A percentile compares a stretch with the other conserved stretches of the same genome.
Evolutionary conservation across 1,140 invertebrate species (phyloP).

Genomic region (Musca vetustissima): DNA sequence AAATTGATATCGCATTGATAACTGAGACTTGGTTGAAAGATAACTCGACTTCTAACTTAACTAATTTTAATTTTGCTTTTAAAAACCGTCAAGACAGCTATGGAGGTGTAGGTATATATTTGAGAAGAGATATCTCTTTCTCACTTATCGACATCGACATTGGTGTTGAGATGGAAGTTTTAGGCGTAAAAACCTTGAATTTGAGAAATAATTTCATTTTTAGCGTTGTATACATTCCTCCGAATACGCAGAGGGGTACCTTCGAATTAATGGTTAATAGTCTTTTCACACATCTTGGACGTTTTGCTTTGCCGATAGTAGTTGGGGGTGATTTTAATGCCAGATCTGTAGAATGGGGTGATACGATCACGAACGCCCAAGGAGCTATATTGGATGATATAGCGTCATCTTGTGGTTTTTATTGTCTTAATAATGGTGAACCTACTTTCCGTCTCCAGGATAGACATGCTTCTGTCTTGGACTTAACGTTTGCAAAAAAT

Average conservation of each 20-base stretch:
- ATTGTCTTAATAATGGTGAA: conserved; percentile 1
- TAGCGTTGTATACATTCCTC: too few species aligned
- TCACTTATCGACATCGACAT: background rate
- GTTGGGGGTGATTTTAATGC: background rate
- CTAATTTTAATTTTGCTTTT: conserved; percentile 3
- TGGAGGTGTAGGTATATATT: conserved; percentile 4
- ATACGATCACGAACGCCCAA: background rate
- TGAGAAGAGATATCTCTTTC: background rate
- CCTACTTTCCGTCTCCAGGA: background rate
- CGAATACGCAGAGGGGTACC: too few species aligned
- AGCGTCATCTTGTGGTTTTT: background rate
- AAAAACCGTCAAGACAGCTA: conserved; percentile 1
- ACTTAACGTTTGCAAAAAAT: background rate
- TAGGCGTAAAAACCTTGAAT: background rate
- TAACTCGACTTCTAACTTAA: background rate
- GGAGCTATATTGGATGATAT: background rate
- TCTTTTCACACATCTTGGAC: too few species aligned
- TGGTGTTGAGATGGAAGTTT: background rate
- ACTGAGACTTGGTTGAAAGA: background rate
- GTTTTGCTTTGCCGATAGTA: too few species aligned
- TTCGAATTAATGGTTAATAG: too few species aligned
- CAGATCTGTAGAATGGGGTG: background rate
- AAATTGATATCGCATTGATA: conserved; percentile 5
- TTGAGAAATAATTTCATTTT: background rate
- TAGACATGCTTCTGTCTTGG: background rate